A percentile compares a stretch with the other conserved stretches of the same genome.
phyloP scores from a whole-genome alignment of 2,113 vertebrate species.

The Cynoglossus semilaevis region DNA sequence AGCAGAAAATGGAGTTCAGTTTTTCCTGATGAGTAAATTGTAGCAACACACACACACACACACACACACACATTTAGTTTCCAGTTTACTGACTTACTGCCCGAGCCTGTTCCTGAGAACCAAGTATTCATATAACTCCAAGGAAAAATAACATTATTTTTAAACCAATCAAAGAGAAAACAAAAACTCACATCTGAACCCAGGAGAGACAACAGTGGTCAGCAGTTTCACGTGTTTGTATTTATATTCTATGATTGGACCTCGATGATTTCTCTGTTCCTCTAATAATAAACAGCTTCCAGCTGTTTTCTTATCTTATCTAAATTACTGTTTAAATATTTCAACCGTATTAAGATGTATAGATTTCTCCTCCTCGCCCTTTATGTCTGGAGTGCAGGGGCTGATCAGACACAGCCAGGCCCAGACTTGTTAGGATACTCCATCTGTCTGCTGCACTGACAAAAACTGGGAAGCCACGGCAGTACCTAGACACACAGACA shows the following conservation, averaged over 20 bases:
- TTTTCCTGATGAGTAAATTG: slow-evolving; percentile 53
- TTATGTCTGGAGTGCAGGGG: slow-evolving; percentile 39
- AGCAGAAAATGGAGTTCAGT: slow-evolving; percentile 38
- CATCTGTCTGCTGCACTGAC: slow-evolving; percentile 47
- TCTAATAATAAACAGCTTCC: neutral
- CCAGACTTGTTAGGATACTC: slow-evolving; percentile 56
- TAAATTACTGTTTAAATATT: slow-evolving; percentile 14
- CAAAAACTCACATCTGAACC: no score
- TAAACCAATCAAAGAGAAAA: no score
- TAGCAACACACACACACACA: slow-evolving; percentile 28
- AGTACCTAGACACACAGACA: slow-evolving; percentile 38
- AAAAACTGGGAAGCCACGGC: slow-evolving; percentile 19
- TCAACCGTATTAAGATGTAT: slow-evolving; percentile 23
- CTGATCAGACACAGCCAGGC: slow-evolving; percentile 51
- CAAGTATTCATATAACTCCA: no score
- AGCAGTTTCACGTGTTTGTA: no score
- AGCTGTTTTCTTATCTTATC: slow-evolving; percentile 3
- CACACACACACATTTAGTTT: neutral
- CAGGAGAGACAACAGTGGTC: no score
- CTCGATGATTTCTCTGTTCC: neutral
- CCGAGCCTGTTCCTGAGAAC: slow-evolving; percentile 40
- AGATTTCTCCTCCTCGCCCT: neutral
- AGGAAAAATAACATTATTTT: no score
- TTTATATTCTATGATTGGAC: no score
- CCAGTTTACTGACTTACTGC: slow-evolving; percentile 33